Conservation (phyloP, 2,888 invertebrate genomes). For the Parapristionchus giblindavisi region DNA sequence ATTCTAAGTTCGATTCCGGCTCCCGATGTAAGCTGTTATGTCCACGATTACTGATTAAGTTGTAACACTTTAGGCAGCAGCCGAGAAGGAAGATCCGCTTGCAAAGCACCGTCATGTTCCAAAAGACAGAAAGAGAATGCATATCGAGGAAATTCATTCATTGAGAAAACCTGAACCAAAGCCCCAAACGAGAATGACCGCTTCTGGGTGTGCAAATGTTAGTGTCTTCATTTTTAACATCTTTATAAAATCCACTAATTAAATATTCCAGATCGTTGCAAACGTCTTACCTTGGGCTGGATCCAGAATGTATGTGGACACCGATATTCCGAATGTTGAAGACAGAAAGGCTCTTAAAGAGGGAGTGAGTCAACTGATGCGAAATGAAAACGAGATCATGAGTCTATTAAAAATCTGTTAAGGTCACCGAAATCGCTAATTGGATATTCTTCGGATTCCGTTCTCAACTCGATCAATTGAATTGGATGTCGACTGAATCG, state of each 20-base stretch:
- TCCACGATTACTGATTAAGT: too few relatives aligned
- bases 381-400: too few relatives aligned
- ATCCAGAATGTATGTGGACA: constrained; percentile 16
- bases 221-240: neutral
- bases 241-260: neutral
- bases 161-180: neutral
- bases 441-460: constrained; percentile 51
- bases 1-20: neutral
- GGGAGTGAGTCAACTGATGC: too few relatives aligned
- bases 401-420: too few relatives aligned
- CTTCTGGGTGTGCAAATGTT: neutral
- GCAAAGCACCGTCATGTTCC: too few relatives aligned
- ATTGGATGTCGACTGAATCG: constrained; percentile 60
- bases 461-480: constrained; percentile 62
- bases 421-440: constrained; percentile 20
- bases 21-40: too few relatives aligned
- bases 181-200: neutral
- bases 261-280: neutral
- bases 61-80: too few relatives aligned
- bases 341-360: neutral
- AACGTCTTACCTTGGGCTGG: neutral
- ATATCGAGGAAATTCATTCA: too few relatives aligned
- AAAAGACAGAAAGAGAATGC: too few relatives aligned
- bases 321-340: neutral
- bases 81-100: too few relatives aligned